Evolutionary conservation across 2,797 vertebrate genomes (phyloP).

Genomic region (Sorex maritimensis): DNA sequence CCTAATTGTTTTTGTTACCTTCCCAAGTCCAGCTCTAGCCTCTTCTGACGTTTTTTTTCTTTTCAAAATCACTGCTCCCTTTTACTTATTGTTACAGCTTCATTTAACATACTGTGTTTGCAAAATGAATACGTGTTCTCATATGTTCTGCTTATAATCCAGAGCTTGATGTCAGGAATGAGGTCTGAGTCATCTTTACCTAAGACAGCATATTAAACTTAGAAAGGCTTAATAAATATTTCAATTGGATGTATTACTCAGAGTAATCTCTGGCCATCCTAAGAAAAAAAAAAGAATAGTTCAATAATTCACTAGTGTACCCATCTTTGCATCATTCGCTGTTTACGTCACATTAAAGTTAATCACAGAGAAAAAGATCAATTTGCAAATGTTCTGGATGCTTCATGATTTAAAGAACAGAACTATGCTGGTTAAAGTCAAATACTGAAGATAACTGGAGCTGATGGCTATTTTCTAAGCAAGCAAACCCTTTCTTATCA

Average conservation of each 20-base stretch:
- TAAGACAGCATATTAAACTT: neutral
- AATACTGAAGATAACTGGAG: slow-evolving; percentile 80
- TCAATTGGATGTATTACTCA: slow-evolving; percentile 61
- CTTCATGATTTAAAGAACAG: slow-evolving; percentile 80
- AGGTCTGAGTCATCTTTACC: slow-evolving; percentile 62
- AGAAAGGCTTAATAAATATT: slow-evolving; percentile 59
- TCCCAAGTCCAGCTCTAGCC: slow-evolving; percentile 2
- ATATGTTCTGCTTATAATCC: neutral
- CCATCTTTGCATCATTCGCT: slow-evolving; percentile 77
- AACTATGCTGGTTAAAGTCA: slow-evolving; percentile 80
- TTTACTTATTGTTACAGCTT: slow-evolving; percentile 1
- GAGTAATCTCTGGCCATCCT: slow-evolving; percentile 58
- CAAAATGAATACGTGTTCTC: neutral
- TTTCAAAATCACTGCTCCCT: slow-evolving; percentile 43
- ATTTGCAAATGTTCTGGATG: slow-evolving; percentile 78
- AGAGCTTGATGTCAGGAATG: slow-evolving; percentile 32
- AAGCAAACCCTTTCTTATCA: slow-evolving; percentile 69
- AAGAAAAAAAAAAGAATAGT: slow-evolving; percentile 69
- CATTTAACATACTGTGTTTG: neutral
- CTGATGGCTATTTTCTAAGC: slow-evolving; percentile 73
- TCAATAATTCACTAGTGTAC: slow-evolving; percentile 61
- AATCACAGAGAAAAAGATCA: slow-evolving; percentile 83
- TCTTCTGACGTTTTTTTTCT: slow-evolving; percentile 39
- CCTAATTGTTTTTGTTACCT: slow-evolving; percentile 69
- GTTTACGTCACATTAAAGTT: slow-evolving; percentile 85